Evolutionary conservation across 2,888 invertebrate genomes (phyloP), one percentile per base, ranked within the genome.

Genomic region (Cremastinae sp.): DNA sequence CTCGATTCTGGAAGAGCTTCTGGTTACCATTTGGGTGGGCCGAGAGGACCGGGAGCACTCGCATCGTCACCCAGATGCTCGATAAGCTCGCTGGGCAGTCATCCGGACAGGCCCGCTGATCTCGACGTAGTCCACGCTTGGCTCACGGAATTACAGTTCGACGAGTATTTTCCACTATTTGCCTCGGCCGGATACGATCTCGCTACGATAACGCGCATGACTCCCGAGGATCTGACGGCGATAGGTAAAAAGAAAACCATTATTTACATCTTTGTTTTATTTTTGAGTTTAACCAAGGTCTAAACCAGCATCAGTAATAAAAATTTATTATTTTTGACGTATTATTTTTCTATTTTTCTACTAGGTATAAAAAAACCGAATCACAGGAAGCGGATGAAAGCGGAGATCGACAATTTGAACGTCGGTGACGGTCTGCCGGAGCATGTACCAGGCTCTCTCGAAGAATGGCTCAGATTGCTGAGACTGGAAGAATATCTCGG

Each of bases 181-280:
- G 93, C 97, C 78, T 94, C 96, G 47, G 98, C 98, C 10, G 99
- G 99, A 41, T 99, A 99, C 90, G 99, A 99, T 91, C 94, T 99
- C 91, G 96, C 97, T 22, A 99, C 99, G 0, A 97, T 99, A 86
- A 96, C 98, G n/a, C 93, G 98, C 83, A 98, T 99, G 98, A 99
- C 99, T 10, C 99, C 99, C 0, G 98, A 99, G 91, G 97, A 96
- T 91, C 92, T 96, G 83, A 95, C 95, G 53, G 95, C 95, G 65
- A 95, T 96, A 86, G 95, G 95, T 89, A 51, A 54, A 20, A 8
- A 47, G 41, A 47, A 38, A 41, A 16, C 10, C 8, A 4, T 7
- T n/a, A 10, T 43, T 66, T 59, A 7, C n/a, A 14, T 43, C 10
- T 18, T 14, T 38, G 12, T 14, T 18, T n/a, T n/a, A n/a, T n/a